phyloP scores from a whole-genome alignment of 2,113 vertebrate genomes.

The Sphaerodactylus townsendi region DNA sequence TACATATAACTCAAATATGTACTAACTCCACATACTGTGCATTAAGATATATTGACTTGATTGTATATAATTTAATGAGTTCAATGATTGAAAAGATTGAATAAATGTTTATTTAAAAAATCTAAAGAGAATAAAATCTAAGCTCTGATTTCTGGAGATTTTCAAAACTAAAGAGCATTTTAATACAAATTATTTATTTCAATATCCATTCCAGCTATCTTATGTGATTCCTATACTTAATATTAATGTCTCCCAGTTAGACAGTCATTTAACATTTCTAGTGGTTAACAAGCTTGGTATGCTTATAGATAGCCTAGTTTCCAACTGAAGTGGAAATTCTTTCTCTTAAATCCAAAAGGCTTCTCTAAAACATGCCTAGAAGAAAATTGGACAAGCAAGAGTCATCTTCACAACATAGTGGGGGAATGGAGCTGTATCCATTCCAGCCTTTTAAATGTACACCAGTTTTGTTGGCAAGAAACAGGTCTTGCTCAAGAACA shows the following conservation, averaged over 20 bases:
- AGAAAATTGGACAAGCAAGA: neutral
- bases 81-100: too few species aligned
- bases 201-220: neutral
- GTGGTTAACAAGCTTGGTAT: neutral
- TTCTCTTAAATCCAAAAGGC: neutral
- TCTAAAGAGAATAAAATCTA: too few species aligned
- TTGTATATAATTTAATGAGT: too few species aligned
- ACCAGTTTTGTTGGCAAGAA: neutral
- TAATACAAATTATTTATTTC: neutral
- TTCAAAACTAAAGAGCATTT: neutral
- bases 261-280: neutral
- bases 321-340: neutral
- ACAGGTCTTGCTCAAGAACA: neutral
- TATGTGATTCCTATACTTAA: neutral
- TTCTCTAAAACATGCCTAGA: neutral
- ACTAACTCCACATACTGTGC: too few species aligned
- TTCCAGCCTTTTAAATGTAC: neutral
- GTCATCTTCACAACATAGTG: neutral
- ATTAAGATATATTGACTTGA: too few species aligned
- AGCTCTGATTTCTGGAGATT: neutral
- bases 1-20: too few species aligned
- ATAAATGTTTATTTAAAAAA: too few species aligned
- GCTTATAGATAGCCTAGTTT: neutral
- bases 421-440: neutral
- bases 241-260: neutral